Evolutionary conservation across 2,113 vertebrate species (phyloP).

Genomic region (Esox niger): DNA sequence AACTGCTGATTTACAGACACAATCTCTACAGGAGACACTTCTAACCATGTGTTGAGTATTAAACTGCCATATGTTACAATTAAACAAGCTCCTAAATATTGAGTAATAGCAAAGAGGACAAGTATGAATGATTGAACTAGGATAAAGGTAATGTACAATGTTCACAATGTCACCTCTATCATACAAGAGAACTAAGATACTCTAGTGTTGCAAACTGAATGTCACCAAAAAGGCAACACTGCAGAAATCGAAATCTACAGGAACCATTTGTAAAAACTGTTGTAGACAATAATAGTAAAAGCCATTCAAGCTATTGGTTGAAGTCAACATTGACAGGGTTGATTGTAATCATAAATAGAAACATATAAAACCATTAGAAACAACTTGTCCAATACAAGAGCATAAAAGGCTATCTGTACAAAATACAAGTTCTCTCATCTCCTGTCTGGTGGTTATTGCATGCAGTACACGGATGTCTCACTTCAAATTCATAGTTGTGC

Average conservation of each 20-base stretch:
- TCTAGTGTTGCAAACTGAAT: constrained; percentile 15
- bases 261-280: constrained; percentile 50
- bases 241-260: constrained; percentile 30
- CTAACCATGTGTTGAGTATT: constrained; percentile 33
- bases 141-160: constrained; percentile 44
- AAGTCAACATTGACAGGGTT: constrained; percentile 42
- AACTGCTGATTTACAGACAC: no score
- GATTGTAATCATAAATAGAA: constrained; percentile 64
- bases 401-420: constrained; percentile 68
- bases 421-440: constrained; percentile 51
- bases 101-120: constrained; percentile 35
- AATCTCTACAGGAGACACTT: constrained; percentile 17
- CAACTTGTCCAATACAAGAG: constrained; percentile 47
- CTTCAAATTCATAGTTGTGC: constrained; percentile 1
- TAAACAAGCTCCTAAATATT: constrained; percentile 41
- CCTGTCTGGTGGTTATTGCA: constrained; percentile 60
- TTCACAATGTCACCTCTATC: constrained; percentile 56
- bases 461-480: constrained; percentile 61
- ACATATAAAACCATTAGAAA: constrained; percentile 67
- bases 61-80: constrained; percentile 17
- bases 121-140: constrained; percentile 44
- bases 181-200: constrained; percentile 52
- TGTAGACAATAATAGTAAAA: constrained; percentile 44
- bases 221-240: constrained; percentile 46
- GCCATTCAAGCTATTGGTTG: constrained; percentile 48